Evolutionary conservation across 2,888 invertebrate genomes (phyloP).

Genomic region (Ischnura elegans): DNA sequence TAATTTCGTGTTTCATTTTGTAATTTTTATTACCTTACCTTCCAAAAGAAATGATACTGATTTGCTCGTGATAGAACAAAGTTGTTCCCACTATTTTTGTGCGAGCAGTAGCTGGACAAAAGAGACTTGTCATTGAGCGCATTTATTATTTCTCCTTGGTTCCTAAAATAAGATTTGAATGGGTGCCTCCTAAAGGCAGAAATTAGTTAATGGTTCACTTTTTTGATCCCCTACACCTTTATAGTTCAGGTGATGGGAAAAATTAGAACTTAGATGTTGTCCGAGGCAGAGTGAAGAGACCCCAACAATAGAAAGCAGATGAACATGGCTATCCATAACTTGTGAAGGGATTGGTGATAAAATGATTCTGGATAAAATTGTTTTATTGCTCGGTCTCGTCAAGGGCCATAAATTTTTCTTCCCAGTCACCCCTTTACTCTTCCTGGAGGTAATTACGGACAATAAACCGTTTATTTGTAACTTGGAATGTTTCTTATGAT

Average conservation of each 20-base stretch:
- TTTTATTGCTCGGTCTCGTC: neutral
- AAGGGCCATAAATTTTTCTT: neutral
- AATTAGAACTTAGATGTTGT: neutral
- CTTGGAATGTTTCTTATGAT: neutral
- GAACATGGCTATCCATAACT: neutral
- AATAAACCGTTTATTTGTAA: slow-evolving; percentile 14
- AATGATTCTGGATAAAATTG: slow-evolving; percentile 19
- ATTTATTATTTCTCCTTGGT: neutral
- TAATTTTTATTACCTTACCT: neutral
- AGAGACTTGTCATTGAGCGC: neutral
- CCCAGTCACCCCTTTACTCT: neutral
- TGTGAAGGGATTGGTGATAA: slow-evolving; percentile 3
- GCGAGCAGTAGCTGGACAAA: neutral
- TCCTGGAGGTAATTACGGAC: neutral
- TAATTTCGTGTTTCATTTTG: neutral
- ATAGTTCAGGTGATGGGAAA: neutral
- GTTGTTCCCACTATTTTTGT: neutral
- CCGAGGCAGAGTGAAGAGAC: neutral
- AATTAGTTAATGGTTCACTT: neutral
- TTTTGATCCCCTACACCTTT: neutral
- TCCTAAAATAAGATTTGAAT: neutral
- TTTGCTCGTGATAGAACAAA: neutral
- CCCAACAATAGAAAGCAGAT: neutral
- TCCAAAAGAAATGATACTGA: neutral
- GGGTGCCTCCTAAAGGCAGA: neutral